A percentile compares a stretch with the other conserved stretches of the same genome.
Conservation (phyloP, 2,888 invertebrate genomes). For the Thumatha senex region DNA sequence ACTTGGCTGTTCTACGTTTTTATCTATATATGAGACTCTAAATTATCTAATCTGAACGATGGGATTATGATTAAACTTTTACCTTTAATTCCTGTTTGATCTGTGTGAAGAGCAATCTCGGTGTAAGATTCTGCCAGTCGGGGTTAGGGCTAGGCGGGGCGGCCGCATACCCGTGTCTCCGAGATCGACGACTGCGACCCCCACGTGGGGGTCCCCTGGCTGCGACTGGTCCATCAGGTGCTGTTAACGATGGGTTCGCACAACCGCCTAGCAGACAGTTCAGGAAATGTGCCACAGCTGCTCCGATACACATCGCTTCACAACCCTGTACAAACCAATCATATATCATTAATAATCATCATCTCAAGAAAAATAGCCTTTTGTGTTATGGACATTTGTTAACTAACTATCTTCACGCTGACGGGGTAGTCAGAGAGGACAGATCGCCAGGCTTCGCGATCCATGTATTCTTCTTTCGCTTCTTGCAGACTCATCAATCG, state of each 20-base stretch:
- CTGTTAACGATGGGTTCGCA: constrained; percentile 81
- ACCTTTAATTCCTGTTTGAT: constrained; percentile 90
- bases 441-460: too few species aligned
- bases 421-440: too few species aligned
- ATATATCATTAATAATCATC: neutral
- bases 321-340: constrained; percentile 82
- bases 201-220: constrained; percentile 86
- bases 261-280: constrained; percentile 95
- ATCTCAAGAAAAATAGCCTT: too few species aligned
- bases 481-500: too few species aligned
- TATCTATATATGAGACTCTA: too few species aligned
- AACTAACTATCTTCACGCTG: too few species aligned
- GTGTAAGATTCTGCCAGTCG: constrained; percentile 94
- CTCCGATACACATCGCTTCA: constrained; percentile 95
- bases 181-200: constrained; percentile 86
- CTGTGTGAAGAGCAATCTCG: constrained; percentile 94
- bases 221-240: constrained; percentile 46
- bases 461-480: too few species aligned
- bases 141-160: constrained; percentile 56
- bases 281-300: constrained; percentile 97
- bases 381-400: too few species aligned
- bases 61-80: too few species aligned
- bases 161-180: constrained; percentile 42
- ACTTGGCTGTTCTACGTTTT: too few species aligned
- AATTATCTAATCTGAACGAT: too few species aligned